Base-by-base conservation (phyloP, 2,113 vertebrate species). In the Macquaria australasica region DNA sequence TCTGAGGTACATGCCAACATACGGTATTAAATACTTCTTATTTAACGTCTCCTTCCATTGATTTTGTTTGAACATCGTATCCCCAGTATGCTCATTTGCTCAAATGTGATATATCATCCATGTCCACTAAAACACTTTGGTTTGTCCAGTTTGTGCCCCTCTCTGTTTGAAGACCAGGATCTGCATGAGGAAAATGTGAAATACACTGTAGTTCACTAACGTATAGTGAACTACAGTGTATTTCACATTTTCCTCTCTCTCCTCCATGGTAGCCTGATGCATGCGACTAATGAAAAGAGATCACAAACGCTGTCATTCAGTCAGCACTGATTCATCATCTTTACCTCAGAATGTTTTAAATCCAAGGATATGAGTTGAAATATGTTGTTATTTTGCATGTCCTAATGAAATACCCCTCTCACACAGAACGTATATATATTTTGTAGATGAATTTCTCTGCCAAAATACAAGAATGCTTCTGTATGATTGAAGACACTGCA, bases 301-400 rank as follows among this genome's bases (percentile, higher is more conserved):
- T 89, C 81, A 74, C 58, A 87, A 74, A 63, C 28, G 4, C 69
- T 82, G 87, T 79, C 86, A 77, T 80, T 79, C 78, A 81, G 64
- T 77, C 73, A 58, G 81, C 69, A 25, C 78, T 63, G 81, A 87
- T 88, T 87, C 82, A 87, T 88, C 77, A 75, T 51, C 50, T 8
- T 70, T 56, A 77, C 74, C 72, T 78, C 11, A 48, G 45, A 75
- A 71, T 74, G 39, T 74, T 78, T 85, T 50, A 80, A 63, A 87
- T 88, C 78, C 51, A 59, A 75, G 60, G 8, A 77, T 67, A 60
- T 67, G 34, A 79, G 56, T 73, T 72, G 45, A 78, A 82, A 64
- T 64, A 31, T 74, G 63, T 74, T 71, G 18, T 82, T 73, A 66
- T 79, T 79, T 68, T 62, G 69, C 34, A 39, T 56, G 20, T 82